Base-by-base conservation (phyloP, 2,888 invertebrate genomes). In the Hololepta plana region DNA sequence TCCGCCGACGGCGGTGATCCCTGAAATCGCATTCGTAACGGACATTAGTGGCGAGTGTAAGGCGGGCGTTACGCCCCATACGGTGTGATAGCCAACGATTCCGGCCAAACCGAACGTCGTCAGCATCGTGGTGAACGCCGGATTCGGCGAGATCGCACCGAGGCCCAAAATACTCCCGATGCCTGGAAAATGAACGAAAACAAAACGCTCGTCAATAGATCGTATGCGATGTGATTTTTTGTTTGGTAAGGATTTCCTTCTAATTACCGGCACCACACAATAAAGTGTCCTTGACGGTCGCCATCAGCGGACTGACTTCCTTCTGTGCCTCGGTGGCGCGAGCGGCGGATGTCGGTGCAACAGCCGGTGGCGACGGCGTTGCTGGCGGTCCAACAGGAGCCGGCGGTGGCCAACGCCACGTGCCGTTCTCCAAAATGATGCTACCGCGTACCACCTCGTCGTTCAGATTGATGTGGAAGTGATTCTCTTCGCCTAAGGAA, bases 11-110 rank as follows among this genome's bases (percentile, higher is more conserved):
- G 85, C 84, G 2, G 87, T 88, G 44, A 87, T 82, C 14, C 84
- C 87, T 6, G 84, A 84, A 43, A 88, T 80, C 32, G 88, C 87
- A 53, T 88, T 88, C 4, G 87, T 88, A 16, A 88, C 87, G 1
- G 84, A 84, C 87, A 88, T 88, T 13, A 88, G 65, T 1, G 87
- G 88, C 1, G 84, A 84, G 58, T 88, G 87, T 12, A 88, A 64
- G 15, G 87, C 84, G 6, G 87, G 87, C 9, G 81, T 82, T 10
- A 88, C 87, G 25, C 82, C 84, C 87, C 87, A 88, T 8, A 87
- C 87, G 2, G 85, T 85, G 57, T 87, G 84, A 55, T 85, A 87
- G 2, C 69, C 69, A 11, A 82, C 84, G 42, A 75, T 67, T 48
- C 81, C 80, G 36, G 84, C 68, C 34, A 88, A 53, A 15, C 81